Conservation (phyloP, 2,797 vertebrate species). For the Taeniopygia guttata region DNA sequence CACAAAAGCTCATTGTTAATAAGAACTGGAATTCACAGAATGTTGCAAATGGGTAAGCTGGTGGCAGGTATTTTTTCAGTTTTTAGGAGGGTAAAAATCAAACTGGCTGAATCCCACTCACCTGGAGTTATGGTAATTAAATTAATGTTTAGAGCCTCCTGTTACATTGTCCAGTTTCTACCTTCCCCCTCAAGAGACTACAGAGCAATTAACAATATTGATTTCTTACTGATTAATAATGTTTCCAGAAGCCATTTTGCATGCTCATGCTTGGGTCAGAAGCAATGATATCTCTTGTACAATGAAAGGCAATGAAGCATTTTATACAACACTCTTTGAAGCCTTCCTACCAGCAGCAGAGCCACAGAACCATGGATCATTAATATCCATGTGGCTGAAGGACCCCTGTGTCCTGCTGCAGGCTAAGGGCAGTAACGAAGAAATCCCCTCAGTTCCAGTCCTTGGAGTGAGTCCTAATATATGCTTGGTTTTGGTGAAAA, state of each 20-base stretch:
- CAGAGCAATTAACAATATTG: neutral
- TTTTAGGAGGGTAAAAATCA: neutral
- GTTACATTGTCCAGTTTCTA: neutral
- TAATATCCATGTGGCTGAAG: neutral
- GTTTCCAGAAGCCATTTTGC: neutral
- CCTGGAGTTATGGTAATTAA: neutral
- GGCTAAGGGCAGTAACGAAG: neutral
- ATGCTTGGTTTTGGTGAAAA: neutral
- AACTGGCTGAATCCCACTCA: neutral
- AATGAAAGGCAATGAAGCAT: neutral
- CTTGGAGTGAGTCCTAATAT: neutral
- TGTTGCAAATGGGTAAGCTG: constrained; percentile 57
- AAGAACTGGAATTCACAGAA: constrained; percentile 73
- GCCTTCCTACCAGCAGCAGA: neutral
- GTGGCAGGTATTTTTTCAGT: neutral
- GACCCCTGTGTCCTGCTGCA: neutral
- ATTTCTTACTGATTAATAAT: neutral
- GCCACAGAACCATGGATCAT: neutral
- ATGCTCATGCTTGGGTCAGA: neutral
- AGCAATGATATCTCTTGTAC: neutral
- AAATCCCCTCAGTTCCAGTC: neutral
- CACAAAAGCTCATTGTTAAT: constrained; percentile 78
- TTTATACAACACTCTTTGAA: neutral
- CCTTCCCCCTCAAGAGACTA: neutral
- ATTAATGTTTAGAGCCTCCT: neutral